Conservation (phyloP, 2,113 vertebrate genomes). For the Psilopogon haemacephalus region DNA sequence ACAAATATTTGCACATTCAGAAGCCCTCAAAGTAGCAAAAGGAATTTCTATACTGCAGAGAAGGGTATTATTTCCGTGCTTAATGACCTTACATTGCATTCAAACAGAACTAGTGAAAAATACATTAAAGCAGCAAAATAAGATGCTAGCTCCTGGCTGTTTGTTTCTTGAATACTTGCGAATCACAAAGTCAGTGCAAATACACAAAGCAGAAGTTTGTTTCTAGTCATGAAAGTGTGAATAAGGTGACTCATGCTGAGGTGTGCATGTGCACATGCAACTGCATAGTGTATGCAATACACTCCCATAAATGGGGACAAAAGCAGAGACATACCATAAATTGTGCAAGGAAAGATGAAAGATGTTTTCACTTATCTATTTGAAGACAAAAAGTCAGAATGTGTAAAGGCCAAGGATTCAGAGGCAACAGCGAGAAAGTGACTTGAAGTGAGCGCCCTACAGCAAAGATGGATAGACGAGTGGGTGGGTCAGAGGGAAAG, state of each 20-base stretch:
- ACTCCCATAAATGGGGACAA: neutral
- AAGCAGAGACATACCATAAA: neutral
- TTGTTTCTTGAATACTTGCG: neutral
- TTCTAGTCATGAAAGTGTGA: neutral
- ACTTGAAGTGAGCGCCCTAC: neutral
- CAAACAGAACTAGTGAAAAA: neutral
- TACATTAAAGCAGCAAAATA: neutral
- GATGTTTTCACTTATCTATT: neutral
- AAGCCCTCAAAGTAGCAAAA: neutral
- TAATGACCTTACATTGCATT: neutral
- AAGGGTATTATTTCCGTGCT: neutral
- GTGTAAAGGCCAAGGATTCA: neutral
- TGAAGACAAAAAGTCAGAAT: neutral
- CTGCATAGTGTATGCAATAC: neutral
- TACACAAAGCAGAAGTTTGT: neutral
- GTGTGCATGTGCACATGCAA: neutral
- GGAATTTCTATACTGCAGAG: neutral
- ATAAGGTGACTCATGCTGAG: neutral
- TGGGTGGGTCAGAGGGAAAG: neutral
- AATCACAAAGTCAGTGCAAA: fast-evolving
- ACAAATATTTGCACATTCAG: slow-evolving; percentile 53
- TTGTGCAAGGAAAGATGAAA: neutral
- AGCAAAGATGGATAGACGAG: neutral
- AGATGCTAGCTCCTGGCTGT: neutral
- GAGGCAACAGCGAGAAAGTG: neutral